Evolutionary conservation across 2,888 invertebrate species (phyloP).

Genomic region (Hylaea fasciaria): DNA sequence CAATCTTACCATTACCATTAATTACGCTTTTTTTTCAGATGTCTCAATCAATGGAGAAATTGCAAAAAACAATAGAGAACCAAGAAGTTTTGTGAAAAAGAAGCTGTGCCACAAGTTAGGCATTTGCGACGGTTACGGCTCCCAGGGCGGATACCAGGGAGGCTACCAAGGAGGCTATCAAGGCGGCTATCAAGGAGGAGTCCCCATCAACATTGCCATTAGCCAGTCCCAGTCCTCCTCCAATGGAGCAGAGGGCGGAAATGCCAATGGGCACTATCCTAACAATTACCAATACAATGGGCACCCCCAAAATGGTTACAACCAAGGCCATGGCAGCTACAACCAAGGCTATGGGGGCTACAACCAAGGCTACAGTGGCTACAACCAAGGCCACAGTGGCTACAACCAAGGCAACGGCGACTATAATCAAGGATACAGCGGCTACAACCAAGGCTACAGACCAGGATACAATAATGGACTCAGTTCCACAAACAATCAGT

Average conservation of each 20-base stretch:
- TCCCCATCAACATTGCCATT: conserved; percentile 75
- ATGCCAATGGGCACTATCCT: conserved; percentile 60
- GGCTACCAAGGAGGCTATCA: conserved; percentile 47
- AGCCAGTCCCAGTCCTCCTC: conserved; percentile 78
- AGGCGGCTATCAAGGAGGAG: conserved; percentile 45
- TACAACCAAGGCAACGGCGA: conserved; percentile 52
- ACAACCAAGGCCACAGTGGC: conserved; percentile 45
- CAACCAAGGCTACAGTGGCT: conserved; percentile 43
- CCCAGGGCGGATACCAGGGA: conserved; percentile 44
- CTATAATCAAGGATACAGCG: conserved; percentile 47
- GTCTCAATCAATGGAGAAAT: conserved; percentile 49
- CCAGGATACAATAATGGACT: conserved; percentile 66
- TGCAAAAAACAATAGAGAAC: conserved; percentile 47
- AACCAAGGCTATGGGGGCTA: conserved; percentile 45
- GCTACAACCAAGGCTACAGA: conserved; percentile 44
- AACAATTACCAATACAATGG: conserved; percentile 65
- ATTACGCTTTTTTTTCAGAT: conserved; percentile 18
- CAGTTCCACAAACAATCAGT: conserved; percentile 69
- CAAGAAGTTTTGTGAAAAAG: conserved; percentile 57
- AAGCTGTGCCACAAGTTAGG: conserved; percentile 67
- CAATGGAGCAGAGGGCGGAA: conserved; percentile 67
- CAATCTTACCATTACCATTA: background rate
- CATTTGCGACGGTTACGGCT: conserved; percentile 54
- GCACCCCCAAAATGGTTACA: conserved; percentile 47
- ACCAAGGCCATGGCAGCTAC: conserved; percentile 49